Conservation (phyloP, 2,888 invertebrate species). For the Eulithis prunata region DNA sequence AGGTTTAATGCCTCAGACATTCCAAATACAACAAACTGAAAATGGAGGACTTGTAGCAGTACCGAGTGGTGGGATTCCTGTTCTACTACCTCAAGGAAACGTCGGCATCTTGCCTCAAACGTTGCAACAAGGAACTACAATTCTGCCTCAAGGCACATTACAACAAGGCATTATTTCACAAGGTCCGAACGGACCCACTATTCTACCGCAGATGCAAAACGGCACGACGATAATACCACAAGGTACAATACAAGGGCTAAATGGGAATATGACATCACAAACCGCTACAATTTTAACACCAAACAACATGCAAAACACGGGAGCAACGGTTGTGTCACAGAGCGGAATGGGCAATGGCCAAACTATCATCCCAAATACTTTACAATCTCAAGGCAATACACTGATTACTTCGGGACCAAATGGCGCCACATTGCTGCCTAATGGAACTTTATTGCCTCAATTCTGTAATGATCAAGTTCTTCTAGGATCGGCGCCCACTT, state of each 20-base stretch:
- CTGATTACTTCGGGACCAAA: slow-evolving; percentile 82
- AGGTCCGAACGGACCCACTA: slow-evolving; percentile 84
- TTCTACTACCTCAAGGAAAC: slow-evolving; percentile 80
- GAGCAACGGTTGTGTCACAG: slow-evolving; percentile 76
- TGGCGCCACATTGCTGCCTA: slow-evolving; percentile 84
- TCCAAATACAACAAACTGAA: slow-evolving; percentile 86
- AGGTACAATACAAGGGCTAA: slow-evolving; percentile 77
- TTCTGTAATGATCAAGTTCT: slow-evolving; percentile 86
- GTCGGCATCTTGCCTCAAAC: slow-evolving; percentile 80
- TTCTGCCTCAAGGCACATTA: slow-evolving; percentile 84
- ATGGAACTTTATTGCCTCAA: slow-evolving; percentile 82
- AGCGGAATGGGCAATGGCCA: slow-evolving; percentile 80
- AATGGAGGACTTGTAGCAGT: slow-evolving; percentile 85
- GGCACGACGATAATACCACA: slow-evolving; percentile 87
- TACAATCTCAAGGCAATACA: slow-evolving; percentile 82
- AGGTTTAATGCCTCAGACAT: slow-evolving; percentile 83
- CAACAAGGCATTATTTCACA: slow-evolving; percentile 82
- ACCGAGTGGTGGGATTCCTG: slow-evolving; percentile 85
- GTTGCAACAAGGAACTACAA: slow-evolving; percentile 82
- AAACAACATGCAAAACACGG: slow-evolving; percentile 72
- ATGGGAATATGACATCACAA: slow-evolving; percentile 71
- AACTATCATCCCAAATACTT: slow-evolving; percentile 76
- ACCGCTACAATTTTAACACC: slow-evolving; percentile 68
- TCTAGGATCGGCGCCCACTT: slow-evolving; percentile 85
- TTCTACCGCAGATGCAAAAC: slow-evolving; percentile 85